These are phyloP conservation scores for Leptothorax acervorum DNA, from an alignment of 2,888 invertebrate genomes.

Conservation along the genomic window DNA sequence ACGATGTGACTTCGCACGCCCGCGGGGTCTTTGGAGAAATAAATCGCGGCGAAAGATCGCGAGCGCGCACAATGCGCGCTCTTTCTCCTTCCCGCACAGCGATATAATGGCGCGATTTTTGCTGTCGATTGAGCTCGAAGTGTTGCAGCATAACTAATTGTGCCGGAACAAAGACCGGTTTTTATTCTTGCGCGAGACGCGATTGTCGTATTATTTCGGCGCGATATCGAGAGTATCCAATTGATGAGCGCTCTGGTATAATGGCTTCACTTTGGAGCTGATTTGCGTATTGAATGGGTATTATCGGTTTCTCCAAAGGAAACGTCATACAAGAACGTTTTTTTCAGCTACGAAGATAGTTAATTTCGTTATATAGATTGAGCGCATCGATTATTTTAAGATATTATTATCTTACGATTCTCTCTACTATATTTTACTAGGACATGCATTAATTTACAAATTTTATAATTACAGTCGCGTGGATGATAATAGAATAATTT, in stretches of 20 bases:
- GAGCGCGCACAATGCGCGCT: conserved; percentile 11
- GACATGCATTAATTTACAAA: not conserved
- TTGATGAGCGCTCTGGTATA: conserved; percentile 13
- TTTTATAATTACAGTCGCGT: not conserved
- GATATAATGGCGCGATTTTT: conserved; percentile 46
- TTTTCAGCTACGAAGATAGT: not conserved
- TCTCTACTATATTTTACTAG: not conserved
- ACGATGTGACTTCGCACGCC: conserved; percentile 55
- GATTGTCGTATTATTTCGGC: conserved; percentile 42
- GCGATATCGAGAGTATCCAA: conserved; percentile 28
- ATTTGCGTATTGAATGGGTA: conserved; percentile 29
- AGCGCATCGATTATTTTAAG: not conserved
- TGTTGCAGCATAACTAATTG: conserved; percentile 51
- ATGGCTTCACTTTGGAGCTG: conserved; percentile 11
- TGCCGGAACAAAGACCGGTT: conserved; percentile 36
- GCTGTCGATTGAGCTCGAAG: conserved; percentile 39
- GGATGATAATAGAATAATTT: not conserved
- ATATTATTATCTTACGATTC: not conserved
- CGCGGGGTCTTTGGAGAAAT: conserved; percentile 52
- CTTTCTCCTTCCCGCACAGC: not conserved
- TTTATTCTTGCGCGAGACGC: conserved; percentile 36
- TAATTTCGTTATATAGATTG: not conserved
- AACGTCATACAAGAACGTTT: not conserved
- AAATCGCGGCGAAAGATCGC: conserved; percentile 54
- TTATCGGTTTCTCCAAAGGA: conserved; percentile 15